These are phyloP conservation scores for Hedychridium roseum DNA, from an alignment of 2,888 invertebrate species.

Conservation along the genomic window DNA sequence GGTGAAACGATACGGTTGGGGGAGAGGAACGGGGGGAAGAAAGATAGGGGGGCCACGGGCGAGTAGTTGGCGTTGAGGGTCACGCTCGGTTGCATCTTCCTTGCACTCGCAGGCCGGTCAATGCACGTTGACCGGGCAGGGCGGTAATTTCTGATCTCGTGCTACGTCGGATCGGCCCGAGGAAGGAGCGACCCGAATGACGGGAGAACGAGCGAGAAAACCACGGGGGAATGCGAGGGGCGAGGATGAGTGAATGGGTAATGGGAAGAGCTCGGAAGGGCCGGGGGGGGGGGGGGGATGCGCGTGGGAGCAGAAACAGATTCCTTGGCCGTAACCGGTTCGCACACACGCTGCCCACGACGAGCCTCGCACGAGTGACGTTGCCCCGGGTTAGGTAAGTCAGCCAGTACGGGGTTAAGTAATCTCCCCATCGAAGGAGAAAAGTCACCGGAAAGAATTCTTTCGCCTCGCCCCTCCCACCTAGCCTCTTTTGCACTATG, in stretches of 20 bases:
- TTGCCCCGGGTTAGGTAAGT: conserved; percentile 36
- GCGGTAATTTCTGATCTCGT: conserved; percentile 54
- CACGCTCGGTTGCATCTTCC: conserved; percentile 51
- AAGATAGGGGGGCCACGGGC: conserved; percentile 59
- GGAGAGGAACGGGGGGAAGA: too few relatives aligned
- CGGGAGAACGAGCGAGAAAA: conserved; percentile 19
- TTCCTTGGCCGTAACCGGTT: conserved; percentile 46
- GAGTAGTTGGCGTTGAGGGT: conserved; percentile 55
- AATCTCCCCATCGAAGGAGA: conserved; percentile 30
- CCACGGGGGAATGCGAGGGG: conserved; percentile 16
- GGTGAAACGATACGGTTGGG: conserved; percentile 20
- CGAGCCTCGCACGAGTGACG: conserved; percentile 28
- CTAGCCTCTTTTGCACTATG: conserved; percentile 10
- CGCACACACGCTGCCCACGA: conserved; percentile 30
- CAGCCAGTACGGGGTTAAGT: conserved; percentile 36
- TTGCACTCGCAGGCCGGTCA: conserved; percentile 43
- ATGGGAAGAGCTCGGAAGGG: conserved; percentile 7
- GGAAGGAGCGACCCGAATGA: too few relatives aligned
- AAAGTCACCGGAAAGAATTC: conserved; percentile 26
- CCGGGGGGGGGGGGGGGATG: conserved; percentile 20
- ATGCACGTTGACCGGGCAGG: conserved; percentile 40
- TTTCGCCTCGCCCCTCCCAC: conserved; percentile 13
- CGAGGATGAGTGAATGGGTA: too few relatives aligned
- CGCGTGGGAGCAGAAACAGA: conserved; percentile 55
- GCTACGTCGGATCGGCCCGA: conserved; percentile 43